Evolutionary conservation across 2,888 invertebrate genomes (phyloP).

Genomic region (Watsonalla binaria): DNA sequence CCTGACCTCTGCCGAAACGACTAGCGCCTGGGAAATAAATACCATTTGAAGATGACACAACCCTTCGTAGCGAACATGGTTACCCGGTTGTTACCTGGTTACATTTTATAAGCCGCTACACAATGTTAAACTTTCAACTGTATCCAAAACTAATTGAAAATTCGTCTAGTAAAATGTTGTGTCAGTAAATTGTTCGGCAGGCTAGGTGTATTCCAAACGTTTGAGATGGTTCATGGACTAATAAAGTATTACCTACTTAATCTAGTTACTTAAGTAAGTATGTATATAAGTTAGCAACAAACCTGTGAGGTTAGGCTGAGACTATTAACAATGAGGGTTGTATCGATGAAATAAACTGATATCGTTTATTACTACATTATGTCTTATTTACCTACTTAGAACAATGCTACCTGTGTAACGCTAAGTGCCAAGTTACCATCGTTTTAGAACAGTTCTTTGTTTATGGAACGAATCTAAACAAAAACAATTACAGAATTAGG

Average conservation of each 20-base stretch:
- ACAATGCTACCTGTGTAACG: too few species aligned
- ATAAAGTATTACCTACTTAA: too few species aligned
- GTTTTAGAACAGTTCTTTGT: slow-evolving; percentile 2
- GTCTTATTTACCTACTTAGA: too few species aligned
- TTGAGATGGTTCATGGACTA: too few species aligned
- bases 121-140: slow-evolving; percentile 2
- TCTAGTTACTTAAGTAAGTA: too few species aligned
- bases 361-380: too few species aligned
- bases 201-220: too few species aligned
- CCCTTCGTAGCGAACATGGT: slow-evolving; percentile 7
- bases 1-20: slow-evolving; percentile 42
- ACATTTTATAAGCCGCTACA: neutral
- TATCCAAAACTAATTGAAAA: slow-evolving; percentile 3
- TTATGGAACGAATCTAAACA: slow-evolving; percentile 19
- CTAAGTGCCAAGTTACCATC: too few species aligned
- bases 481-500: slow-evolving; percentile 32
- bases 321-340: too few species aligned
- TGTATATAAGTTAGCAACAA: too few species aligned
- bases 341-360: too few species aligned
- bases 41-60: slow-evolving; percentile 58
- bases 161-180: neutral
- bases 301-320: too few species aligned
- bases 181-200: neutral
- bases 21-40: slow-evolving; percentile 52
- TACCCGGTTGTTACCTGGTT: neutral